A percentile compares a stretch with the other conserved stretches of the same genome.
These are phyloP conservation scores for Phthorimaea operculella DNA, from an alignment of 1,140 invertebrate species.

Conservation along the genomic window DNA sequence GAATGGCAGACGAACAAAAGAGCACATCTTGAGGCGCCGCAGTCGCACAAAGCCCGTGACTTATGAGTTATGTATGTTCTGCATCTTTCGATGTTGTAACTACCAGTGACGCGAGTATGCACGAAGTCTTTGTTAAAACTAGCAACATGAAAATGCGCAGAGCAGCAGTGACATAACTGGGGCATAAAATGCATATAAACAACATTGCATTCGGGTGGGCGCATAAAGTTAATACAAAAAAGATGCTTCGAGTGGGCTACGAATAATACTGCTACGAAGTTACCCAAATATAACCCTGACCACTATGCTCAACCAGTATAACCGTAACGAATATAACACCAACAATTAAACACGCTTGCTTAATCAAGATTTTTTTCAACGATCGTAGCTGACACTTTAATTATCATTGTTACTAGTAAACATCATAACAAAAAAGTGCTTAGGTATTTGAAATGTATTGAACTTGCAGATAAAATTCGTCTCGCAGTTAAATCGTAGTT, in stretches of 20 bases:
- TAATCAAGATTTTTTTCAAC: not conserved
- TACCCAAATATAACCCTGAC: conserved; percentile 12
- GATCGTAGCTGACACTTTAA: not conserved
- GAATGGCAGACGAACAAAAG: conserved; percentile 56
- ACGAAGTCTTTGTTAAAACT: not conserved
- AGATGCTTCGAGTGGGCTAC: not conserved
- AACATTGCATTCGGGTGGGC: too few species aligned
- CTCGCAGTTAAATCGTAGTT: too few species aligned
- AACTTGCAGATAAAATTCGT: too few species aligned
- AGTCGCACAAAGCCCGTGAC: conserved; percentile 22
- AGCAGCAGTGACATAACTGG: too few species aligned
- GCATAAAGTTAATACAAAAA: not conserved
- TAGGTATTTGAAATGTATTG: too few species aligned
- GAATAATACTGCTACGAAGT: conserved; percentile 7
- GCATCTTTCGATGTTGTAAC: not conserved
- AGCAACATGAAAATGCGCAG: too few species aligned
- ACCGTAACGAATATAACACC: conserved; percentile 2
- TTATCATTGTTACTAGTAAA: not conserved
- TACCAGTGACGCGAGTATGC: not conserved
- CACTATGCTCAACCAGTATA: conserved; percentile 8
- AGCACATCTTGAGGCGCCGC: conserved; percentile 24
- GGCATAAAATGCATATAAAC: too few species aligned
- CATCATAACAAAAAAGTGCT: too few species aligned
- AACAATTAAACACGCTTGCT: not conserved
- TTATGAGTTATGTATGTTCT: conserved; percentile 12